Percentiles rank a stretch among this genome's conserved stretches.
Evolutionary conservation across 2,113 vertebrate genomes (phyloP).

Genomic region (Pristiophorus japonicus): DNA sequence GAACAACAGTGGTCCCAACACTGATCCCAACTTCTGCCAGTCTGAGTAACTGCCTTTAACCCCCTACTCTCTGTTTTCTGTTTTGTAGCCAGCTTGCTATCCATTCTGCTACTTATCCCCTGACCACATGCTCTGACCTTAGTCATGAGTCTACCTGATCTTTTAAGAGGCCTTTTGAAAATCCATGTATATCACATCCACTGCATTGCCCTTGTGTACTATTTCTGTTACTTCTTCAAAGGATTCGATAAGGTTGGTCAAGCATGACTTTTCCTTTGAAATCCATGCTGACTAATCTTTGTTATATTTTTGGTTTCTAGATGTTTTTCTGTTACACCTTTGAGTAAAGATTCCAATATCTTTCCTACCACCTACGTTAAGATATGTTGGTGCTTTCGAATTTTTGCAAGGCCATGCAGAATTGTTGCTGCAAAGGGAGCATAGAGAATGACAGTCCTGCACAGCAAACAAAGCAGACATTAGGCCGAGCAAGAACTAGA

Average conservation of each 20-base stretch:
- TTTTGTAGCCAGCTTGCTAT: background rate
- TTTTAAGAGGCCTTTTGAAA: background rate
- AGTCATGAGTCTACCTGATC: background rate
- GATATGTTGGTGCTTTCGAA: background rate
- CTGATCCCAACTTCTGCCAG: background rate
- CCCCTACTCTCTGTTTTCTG: background rate
- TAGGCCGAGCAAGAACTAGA: background rate
- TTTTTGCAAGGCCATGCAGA: conserved; percentile 24
- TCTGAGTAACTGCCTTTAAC: background rate
- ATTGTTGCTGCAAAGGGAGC: background rate
- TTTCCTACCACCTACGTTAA: background rate
- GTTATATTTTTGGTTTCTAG: conserved; percentile 5
- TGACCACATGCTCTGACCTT: background rate
- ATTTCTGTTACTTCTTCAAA: background rate
- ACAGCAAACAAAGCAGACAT: background rate
- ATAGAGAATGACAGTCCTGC: background rate
- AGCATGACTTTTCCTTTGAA: background rate
- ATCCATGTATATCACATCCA: background rate
- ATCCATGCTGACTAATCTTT: no score
- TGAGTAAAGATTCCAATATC: background rate
- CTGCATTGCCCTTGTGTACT: background rate
- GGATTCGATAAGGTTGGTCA: background rate
- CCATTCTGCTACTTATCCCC: background rate
- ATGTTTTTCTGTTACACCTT: background rate
- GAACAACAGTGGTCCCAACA: background rate